Evolutionary conservation across 2,888 invertebrate species (phyloP).

Genomic region (Lycophotia porphyrea): DNA sequence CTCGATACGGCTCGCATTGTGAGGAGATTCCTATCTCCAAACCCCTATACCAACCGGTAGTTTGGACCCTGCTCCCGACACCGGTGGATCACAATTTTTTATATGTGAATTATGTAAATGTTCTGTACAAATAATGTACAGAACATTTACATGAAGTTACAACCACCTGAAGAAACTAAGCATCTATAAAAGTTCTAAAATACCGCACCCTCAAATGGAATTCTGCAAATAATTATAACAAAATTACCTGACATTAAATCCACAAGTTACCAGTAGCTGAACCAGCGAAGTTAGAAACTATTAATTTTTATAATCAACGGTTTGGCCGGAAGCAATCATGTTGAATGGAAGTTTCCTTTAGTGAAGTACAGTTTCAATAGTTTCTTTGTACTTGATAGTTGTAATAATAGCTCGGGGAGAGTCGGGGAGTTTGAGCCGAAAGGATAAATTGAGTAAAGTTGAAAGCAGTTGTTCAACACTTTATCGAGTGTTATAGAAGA

Average conservation of each 20-base stretch:
- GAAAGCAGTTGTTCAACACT: slow-evolving; percentile 45
- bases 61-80: too few species aligned
- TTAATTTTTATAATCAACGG: slow-evolving; percentile 61
- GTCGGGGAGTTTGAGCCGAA: slow-evolving; percentile 46
- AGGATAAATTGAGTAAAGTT: slow-evolving; percentile 61
- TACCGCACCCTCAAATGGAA: background rate
- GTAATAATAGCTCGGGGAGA: slow-evolving; percentile 60
- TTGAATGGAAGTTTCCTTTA: slow-evolving; percentile 58
- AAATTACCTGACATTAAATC: slow-evolving; percentile 36
- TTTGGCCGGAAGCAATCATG: slow-evolving; percentile 62
- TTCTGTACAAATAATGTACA: too few species aligned
- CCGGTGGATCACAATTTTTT: too few species aligned
- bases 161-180: background rate
- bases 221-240: background rate
- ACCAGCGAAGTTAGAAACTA: slow-evolving; percentile 52
- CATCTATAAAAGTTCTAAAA: background rate
- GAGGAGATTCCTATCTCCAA: too few species aligned
- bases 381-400: slow-evolving; percentile 64
- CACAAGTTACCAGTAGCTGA: slow-evolving; percentile 31
- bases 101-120: too few species aligned
- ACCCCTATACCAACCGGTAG: too few species aligned
- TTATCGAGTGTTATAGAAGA: slow-evolving; percentile 39
- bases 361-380: slow-evolving; percentile 57
- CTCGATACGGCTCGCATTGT: too few species aligned
- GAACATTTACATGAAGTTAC: background rate